These are phyloP conservation scores for Sarcophaga peregrina DNA, from an alignment of 1,140 invertebrate species.

Conservation along the genomic window DNA sequence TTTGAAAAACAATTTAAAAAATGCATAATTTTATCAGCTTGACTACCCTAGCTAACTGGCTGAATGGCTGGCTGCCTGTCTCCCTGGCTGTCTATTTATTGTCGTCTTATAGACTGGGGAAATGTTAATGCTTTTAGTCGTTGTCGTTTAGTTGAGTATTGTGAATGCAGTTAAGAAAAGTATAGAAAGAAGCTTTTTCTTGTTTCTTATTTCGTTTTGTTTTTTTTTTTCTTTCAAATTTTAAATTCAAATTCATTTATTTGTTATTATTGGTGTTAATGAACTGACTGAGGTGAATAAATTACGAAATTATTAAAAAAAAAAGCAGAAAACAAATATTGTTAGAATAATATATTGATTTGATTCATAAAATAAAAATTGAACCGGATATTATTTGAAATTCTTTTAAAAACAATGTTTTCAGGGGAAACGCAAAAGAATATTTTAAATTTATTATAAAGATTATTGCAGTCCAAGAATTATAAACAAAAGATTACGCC, in stretches of 20 bases:
- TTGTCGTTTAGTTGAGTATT: background rate
- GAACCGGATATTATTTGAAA: background rate
- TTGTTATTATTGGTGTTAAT: background rate
- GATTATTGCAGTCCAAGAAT: too few species aligned
- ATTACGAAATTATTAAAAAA: background rate
- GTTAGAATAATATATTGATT: background rate
- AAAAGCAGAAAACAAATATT: background rate
- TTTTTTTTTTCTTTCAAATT: too few species aligned
- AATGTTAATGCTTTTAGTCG: background rate
- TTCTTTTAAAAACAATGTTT: too few species aligned
- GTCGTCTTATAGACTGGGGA: background rate
- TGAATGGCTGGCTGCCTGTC: too few species aligned
- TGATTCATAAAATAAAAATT: background rate
- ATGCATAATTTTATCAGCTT: conserved; percentile 22
- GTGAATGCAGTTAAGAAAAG: background rate
- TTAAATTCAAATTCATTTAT: conserved; percentile 3
- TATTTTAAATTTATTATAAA: background rate
- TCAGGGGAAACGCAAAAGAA: background rate
- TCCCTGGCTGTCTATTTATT: background rate
- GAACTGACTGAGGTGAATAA: background rate
- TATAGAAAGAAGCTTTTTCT: background rate
- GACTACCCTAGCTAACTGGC: background rate
- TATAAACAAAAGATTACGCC: too few species aligned
- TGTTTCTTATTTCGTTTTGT: too few species aligned
- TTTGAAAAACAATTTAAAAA: background rate